Base-by-base conservation (phyloP, 2,797 vertebrate genomes). In the Pelobates cultripes region DNA sequence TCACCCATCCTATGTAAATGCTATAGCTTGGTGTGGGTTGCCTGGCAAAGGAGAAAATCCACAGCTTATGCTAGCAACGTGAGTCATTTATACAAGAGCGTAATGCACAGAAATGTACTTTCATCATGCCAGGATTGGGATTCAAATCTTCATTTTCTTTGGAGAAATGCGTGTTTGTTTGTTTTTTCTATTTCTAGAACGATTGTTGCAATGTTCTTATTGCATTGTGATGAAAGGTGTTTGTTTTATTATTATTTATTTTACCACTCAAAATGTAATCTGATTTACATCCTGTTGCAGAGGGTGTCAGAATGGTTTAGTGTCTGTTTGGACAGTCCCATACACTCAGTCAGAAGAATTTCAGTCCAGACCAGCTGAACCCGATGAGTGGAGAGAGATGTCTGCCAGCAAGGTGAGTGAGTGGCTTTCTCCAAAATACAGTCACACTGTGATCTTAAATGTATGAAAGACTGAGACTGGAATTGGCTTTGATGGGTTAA, bases 261-360 rank as follows among this genome's bases (percentile, higher is more conserved):
- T 28, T 28, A 28, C 28, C 2, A 28, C 28, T 28, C 28, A 28
- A 28, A 28, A 28, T 28, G 28, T 28, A 28, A 28, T 28, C 28
- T 28, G 28, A 28, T 51, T 51, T 72, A 8, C 28, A 43, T 73
- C 9, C 3, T n/a, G 55, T 90, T 89, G 61, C 87, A 99, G 98
- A 85, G 98, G 98, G 69, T 99, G 97, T 87, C 97, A 99, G 90
- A 99, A 91, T 80, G 98, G 98, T 40, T 92, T 98, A 77, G 96
- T 99, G 10, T 96, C 95, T 41, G 96, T 99, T 84, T 99, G 98
- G 98, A 94, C 95, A 0, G 89, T 98, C 86, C 97, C 97, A 53
- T 96, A 97, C 86, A 93, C 95, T 66, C 75, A 90, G 14, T 85
- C 87, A 3, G 81, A 86, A 70, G 90, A 92, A 17, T 78, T 94